These are phyloP conservation scores for Craniophora ligustri DNA, from an alignment of 2,888 invertebrate genomes.

Conservation along the genomic window DNA sequence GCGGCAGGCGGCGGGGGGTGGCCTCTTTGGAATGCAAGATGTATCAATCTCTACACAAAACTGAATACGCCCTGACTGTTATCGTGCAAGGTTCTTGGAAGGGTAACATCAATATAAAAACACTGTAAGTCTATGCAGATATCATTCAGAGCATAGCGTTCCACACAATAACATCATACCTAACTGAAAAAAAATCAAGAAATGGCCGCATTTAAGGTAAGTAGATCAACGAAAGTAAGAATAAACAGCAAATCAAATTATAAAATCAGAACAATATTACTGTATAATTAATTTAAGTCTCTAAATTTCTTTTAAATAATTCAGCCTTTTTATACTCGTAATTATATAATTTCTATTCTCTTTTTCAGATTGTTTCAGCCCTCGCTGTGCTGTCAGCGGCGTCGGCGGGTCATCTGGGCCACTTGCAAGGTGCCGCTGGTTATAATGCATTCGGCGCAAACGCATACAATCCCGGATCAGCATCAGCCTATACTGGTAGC, in stretches of 20 bases:
- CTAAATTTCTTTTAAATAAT: no score
- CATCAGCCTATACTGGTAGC: slow-evolving; percentile 52
- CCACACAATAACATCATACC: slow-evolving; percentile 43
- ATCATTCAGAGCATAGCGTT: slow-evolving; percentile 64
- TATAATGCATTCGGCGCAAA: slow-evolving; percentile 56
- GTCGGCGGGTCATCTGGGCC: slow-evolving; percentile 62
- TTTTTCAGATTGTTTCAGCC: slow-evolving; percentile 61
- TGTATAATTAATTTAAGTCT: no score
- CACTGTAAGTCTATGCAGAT: slow-evolving; percentile 54
- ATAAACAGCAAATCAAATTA: not conserved
- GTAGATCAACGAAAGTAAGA: slow-evolving; percentile 11
- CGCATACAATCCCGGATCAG: slow-evolving; percentile 52
- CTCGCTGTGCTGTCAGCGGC: slow-evolving; percentile 59
- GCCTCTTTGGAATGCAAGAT: slow-evolving; percentile 62
- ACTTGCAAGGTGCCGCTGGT: slow-evolving; percentile 42
- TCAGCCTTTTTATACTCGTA: no score
- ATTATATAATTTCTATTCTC: not conserved
- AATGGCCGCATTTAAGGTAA: slow-evolving; percentile 61
- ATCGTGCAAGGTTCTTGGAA: slow-evolving; percentile 65
- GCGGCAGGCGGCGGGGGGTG: slow-evolving; percentile 66
- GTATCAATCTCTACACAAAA: slow-evolving; percentile 56
- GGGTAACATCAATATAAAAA: slow-evolving; percentile 71
- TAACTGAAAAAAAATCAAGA: slow-evolving; percentile 25
- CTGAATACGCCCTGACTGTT: slow-evolving; percentile 61
- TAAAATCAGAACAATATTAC: no score